Percentiles rank a stretch among this genome's conserved stretches.
Evolutionary conservation across 2,113 vertebrate species (phyloP).

Genomic region (Python bivittatus): DNA sequence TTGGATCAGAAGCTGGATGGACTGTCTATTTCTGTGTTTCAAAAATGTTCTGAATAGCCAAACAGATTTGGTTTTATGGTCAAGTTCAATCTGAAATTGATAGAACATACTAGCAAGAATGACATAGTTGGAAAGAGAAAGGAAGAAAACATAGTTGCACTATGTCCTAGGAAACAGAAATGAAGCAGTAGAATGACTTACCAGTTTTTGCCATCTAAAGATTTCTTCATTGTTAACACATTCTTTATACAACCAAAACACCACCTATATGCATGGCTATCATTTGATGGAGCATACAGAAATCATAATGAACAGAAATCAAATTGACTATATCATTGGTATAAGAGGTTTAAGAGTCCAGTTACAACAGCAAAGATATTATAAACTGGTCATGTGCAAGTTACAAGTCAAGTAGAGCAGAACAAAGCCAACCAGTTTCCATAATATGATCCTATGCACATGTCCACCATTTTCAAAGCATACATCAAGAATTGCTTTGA

Average conservation of each 20-base stretch:
- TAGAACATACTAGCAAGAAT: neutral
- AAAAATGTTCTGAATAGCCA: neutral
- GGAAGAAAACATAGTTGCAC: neutral
- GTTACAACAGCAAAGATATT: neutral
- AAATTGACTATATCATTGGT: neutral
- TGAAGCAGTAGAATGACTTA: neutral
- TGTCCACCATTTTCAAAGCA: neutral
- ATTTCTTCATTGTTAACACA: neutral
- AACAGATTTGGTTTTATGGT: neutral
- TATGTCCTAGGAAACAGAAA: neutral
- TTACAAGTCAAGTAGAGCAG: neutral
- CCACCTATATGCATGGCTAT: neutral
- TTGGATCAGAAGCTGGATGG: neutral
- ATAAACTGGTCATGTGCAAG: neutral
- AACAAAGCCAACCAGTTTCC: neutral
- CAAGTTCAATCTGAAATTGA: neutral
- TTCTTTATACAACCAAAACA: neutral
- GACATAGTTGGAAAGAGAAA: neutral
- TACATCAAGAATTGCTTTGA: neutral
- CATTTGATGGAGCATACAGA: neutral
- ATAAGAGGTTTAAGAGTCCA: neutral
- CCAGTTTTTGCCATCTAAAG: neutral
- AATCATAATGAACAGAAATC: neutral
- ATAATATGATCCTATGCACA: neutral
- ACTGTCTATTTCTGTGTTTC: neutral